phyloP scores from a whole-genome alignment of 2,797 vertebrate species.

The Gallinago stenura region DNA sequence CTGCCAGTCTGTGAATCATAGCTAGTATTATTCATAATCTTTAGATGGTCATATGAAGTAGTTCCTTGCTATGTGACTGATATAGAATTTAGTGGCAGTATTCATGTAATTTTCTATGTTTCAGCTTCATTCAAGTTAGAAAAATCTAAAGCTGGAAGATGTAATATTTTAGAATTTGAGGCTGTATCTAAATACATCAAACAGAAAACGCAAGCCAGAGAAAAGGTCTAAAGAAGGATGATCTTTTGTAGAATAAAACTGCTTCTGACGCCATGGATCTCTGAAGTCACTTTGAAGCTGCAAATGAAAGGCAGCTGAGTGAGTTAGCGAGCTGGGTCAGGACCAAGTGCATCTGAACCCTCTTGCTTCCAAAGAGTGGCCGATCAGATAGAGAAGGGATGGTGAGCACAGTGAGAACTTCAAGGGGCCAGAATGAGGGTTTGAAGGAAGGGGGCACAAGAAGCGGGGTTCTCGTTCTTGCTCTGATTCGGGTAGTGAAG shows the following conservation, averaged over 20 bases:
- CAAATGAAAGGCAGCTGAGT: conserved; percentile 10
- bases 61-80: background rate
- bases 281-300: conserved; percentile 38
- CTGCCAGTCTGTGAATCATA: background rate
- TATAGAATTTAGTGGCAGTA: background rate
- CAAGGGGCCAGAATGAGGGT: background rate
- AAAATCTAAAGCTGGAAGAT: background rate
- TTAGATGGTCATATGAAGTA: background rate
- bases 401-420: background rate
- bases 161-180: background rate
- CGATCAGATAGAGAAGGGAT: background rate
- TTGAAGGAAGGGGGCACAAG: background rate
- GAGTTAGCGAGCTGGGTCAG: background rate
- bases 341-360: background rate
- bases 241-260: background rate
- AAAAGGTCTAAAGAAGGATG: background rate
- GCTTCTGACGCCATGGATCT: background rate
- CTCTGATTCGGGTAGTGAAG: background rate
- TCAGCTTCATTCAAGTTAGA: background rate
- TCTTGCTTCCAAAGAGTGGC: background rate
- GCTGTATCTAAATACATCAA: background rate
- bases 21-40: background rate
- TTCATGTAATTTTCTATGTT: background rate
- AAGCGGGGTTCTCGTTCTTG: background rate
- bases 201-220: background rate